Evolutionary conservation across 2,888 invertebrate species (phyloP), one percentile per base, ranked within the genome.

Genomic region (Tiliacea aurago): DNA sequence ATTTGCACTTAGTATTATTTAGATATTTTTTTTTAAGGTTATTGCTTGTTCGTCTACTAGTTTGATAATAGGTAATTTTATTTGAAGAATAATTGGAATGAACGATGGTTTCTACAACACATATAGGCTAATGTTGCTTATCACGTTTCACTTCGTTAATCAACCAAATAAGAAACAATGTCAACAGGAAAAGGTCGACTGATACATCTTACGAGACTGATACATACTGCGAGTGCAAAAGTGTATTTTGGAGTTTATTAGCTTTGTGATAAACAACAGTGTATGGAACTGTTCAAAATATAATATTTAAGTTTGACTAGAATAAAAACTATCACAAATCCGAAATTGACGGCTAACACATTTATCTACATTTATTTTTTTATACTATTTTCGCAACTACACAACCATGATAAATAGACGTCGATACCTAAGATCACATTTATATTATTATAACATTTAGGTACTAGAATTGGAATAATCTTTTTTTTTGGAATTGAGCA

Each of bases 341-440:
- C n/a, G 45, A 73, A 73, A 72, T 72, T 72, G 72, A 72, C 72
- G 47, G 55, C 83, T 76, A 81, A 79, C 73, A 83, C 73, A 72
- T 75, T 51, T 49, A 75, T 45, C 62, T 84, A 75, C 64, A 73
- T 80, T 80, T 47, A 77, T 75, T 53, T 56, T 53, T 53, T 55
- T 59, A 65, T 59, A 68, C 59, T 78, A 73, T 78, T 70, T 85
- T 84, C 85, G 86, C 86, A 78, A 86, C 88, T 91, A 90, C 88
- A 89, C 87, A 89, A 90, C 86, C 86, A 84, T 81, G 76, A 86
- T 88, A 89, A 87, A 92, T 91, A 90, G 90, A 91, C 91, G 91
- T 82, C 87, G 80, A 91, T 88, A 79, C 82, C 83, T 86, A 84
- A 75, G 64, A 86, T 86, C 84, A 84, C 86, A 86, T 75, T 80